A percentile compares a stretch with the other conserved stretches of the same genome.
These are phyloP conservation scores for Drosophila littoralis DNA, from an alignment of 1,140 invertebrate species.

Conservation along the genomic window DNA sequence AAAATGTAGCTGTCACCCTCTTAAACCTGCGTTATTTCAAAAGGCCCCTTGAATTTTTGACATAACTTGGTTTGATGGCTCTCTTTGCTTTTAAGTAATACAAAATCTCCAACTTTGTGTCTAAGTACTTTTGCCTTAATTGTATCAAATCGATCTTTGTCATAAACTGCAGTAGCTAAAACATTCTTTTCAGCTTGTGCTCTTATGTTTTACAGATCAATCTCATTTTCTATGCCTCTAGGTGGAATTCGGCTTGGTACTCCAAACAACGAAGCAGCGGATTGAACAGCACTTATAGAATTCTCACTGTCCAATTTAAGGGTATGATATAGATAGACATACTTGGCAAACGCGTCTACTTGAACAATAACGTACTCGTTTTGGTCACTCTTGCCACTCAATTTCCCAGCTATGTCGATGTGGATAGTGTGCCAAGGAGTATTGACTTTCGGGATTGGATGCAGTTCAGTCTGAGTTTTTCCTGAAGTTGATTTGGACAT, in stretches of 20 bases:
- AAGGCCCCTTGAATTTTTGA: conserved; percentile 73
- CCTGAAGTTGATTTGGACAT: conserved; percentile 1
- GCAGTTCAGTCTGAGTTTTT: neutral
- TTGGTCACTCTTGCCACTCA: too few relatives aligned
- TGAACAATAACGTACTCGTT: too few relatives aligned
- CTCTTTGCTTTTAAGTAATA: conserved; percentile 72
- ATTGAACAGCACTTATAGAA: too few relatives aligned
- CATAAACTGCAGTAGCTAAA: neutral
- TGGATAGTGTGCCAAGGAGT: conserved; percentile 12
- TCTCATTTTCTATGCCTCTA: too few relatives aligned
- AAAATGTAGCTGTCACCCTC: too few relatives aligned
- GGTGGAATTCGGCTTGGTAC: too few relatives aligned
- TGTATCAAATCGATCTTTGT: conserved; percentile 57
- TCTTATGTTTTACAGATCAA: too few relatives aligned
- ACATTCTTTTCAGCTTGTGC: neutral
- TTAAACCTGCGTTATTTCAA: conserved; percentile 38
- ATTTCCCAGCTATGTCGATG: neutral
- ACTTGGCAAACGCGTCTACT: neutral
- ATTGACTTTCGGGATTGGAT: conserved; percentile 7
- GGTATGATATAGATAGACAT: neutral
- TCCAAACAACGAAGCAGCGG: too few relatives aligned
- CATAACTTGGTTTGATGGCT: conserved; percentile 76
- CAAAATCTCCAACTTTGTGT: conserved; percentile 71
- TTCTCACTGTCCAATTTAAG: too few relatives aligned
- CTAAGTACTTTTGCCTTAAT: conserved; percentile 61